Percentiles rank a stretch among this genome's conserved stretches.
phyloP scores from a whole-genome alignment of 92 coral and sea anemone species.

The Chrysogorgia sp. region DNA sequence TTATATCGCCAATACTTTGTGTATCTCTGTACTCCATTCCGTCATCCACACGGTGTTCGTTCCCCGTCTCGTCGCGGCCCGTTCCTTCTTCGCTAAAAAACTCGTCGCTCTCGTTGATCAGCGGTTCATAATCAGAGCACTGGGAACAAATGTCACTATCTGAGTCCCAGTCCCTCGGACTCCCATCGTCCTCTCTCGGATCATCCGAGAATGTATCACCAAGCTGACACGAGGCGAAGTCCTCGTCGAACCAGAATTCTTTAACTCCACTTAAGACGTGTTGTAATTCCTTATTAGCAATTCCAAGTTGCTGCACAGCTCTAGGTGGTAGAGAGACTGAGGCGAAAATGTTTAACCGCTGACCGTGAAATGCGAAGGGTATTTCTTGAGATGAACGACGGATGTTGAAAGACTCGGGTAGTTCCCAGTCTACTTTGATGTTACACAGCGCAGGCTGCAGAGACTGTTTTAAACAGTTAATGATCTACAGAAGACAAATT shows the following conservation, averaged over 20 bases:
- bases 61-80: background rate
- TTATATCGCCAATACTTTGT: background rate
- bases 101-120: background rate
- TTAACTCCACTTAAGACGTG: conserved; percentile 78
- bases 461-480: conserved; percentile 74
- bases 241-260: conserved; percentile 99
- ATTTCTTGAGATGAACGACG: conserved; percentile 71
- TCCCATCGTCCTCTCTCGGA: conserved; percentile 51
- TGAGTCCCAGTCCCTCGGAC: conserved; percentile 7
- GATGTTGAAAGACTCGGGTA: conserved; percentile 86
- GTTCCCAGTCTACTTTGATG: conserved; percentile 93
- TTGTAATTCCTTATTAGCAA: conserved; percentile 69
- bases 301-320: conserved; percentile 19
- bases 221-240: conserved; percentile 72
- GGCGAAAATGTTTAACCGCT: conserved; percentile 81
- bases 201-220: conserved; percentile 54
- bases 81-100: background rate
- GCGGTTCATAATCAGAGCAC: conserved; percentile 13
- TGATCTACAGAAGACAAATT: conserved; percentile 57
- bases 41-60: background rate
- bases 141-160: background rate
- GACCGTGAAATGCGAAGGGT: conserved; percentile 68
- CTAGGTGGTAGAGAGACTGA: conserved; percentile 73
- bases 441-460: conserved; percentile 89
- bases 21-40: background rate